Conservation (phyloP, 1,140 invertebrate genomes). For the Neoseiulus cucumeris region DNA sequence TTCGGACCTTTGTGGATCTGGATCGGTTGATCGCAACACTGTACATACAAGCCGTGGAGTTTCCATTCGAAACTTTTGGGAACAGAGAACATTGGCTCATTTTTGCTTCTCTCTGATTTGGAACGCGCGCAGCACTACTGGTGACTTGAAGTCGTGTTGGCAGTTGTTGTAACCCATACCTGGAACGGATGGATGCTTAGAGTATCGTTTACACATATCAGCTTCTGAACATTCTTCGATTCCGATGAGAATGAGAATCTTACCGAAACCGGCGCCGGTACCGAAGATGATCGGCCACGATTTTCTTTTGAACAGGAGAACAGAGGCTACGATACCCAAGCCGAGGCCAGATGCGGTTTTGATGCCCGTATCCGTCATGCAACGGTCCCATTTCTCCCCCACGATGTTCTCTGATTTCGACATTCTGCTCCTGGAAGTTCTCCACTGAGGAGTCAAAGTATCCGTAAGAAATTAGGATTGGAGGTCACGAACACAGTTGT, state of each 20-base stretch:
- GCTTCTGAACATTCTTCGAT: neutral
- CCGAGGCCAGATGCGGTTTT: neutral
- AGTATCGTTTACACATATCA: neutral
- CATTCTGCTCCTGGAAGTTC: neutral
- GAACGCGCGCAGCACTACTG: slow-evolving; percentile 1
- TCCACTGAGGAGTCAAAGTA: too few relatives aligned
- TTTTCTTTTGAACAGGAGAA: slow-evolving; percentile 15
- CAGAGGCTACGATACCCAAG: slow-evolving; percentile 14
- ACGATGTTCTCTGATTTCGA: neutral
- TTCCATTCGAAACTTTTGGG: too few relatives aligned
- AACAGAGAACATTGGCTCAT: too few relatives aligned
- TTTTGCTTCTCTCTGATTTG: slow-evolving; percentile 4
- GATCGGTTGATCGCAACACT: too few relatives aligned
- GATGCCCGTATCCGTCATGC: neutral
- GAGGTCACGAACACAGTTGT: too few relatives aligned
- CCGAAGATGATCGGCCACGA: slow-evolving; percentile 17
- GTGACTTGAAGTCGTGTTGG: slow-evolving; percentile 15
- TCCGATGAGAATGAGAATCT: neutral
- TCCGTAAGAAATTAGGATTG: too few relatives aligned
- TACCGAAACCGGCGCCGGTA: slow-evolving; percentile 15
- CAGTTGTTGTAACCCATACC: slow-evolving; percentile 18
- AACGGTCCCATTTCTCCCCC: slow-evolving; percentile 6
- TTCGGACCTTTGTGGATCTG: too few relatives aligned
- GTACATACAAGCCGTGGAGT: too few relatives aligned
- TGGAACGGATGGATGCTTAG: neutral